Percentiles rank a stretch among this genome's conserved stretches.
Evolutionary conservation across 2,888 invertebrate genomes (phyloP).

Genomic region (Drosophila pseudotakahashii): DNA sequence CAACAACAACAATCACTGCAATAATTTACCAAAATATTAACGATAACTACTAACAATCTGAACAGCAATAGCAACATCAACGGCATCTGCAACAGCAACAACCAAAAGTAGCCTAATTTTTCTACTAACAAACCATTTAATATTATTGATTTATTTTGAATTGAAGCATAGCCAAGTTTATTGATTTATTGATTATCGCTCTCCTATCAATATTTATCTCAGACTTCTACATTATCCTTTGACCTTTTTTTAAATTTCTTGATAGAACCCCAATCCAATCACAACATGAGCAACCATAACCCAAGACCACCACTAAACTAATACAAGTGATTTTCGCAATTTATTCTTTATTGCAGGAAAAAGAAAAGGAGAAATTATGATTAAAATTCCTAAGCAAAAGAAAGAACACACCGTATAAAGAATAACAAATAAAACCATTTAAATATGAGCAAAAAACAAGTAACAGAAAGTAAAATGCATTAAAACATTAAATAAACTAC

Average conservation of each 20-base stretch:
- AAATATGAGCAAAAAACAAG: constrained; percentile 43
- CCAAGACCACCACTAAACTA: constrained; percentile 28
- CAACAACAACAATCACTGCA: constrained; percentile 44
- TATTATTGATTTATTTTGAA: constrained; percentile 22
- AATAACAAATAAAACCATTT: constrained; percentile 42
- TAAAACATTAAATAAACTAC: constrained; percentile 43
- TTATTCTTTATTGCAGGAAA: constrained; percentile 82
- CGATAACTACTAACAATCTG: constrained; percentile 34
- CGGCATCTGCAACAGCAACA: constrained; percentile 51
- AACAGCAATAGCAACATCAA: constrained; percentile 44
- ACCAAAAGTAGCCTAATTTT: constrained; percentile 61
- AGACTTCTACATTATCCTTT: not conserved
- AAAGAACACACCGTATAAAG: constrained; percentile 39
- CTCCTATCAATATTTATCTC: constrained; percentile 24
- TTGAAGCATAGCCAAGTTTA: constrained; percentile 40
- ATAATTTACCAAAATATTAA: constrained; percentile 24
- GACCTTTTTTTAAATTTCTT: constrained; percentile 11
- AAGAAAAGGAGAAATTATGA: constrained; percentile 84
- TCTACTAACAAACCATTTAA: constrained; percentile 48
- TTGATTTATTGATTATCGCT: constrained; percentile 47
- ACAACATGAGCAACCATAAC: constrained; percentile 28
- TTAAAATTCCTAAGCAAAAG: constrained; percentile 77
- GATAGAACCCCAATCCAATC: constrained; percentile 14
- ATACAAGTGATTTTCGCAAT: constrained; percentile 55
- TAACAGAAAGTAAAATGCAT: constrained; percentile 35